phyloP scores from a whole-genome alignment of 1,140 invertebrate species.

The Caenorhabditis inopinata region DNA sequence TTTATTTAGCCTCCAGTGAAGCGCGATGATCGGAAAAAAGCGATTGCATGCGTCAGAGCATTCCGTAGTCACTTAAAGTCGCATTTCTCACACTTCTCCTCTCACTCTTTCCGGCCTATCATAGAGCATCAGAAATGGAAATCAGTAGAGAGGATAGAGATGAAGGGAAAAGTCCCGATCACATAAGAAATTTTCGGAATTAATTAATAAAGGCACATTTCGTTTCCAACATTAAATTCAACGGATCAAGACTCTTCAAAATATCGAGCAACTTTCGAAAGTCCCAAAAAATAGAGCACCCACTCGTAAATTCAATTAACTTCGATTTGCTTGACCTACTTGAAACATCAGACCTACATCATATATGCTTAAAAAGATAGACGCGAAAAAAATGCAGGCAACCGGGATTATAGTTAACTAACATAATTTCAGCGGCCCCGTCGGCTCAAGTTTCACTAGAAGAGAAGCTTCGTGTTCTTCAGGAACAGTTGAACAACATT shows the following conservation, averaged over 20 bases:
- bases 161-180: too few species aligned
- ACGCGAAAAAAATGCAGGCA: too few species aligned
- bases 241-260: neutral
- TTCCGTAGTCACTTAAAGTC: slow-evolving; percentile 3
- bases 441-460: slow-evolving; percentile 23
- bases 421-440: neutral
- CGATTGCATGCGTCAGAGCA: neutral
- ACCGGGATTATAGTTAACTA: too few species aligned
- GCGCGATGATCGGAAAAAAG: neutral
- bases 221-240: too few species aligned
- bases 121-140: too few species aligned
- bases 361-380: too few species aligned
- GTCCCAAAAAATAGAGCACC: too few species aligned
- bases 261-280: neutral
- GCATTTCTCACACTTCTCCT: neutral
- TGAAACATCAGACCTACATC: too few species aligned
- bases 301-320: neutral
- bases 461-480: slow-evolving; percentile 7
- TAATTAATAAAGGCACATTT: too few species aligned
- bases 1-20: neutral
- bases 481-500: neutral
- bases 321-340: neutral
- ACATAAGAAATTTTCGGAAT: too few species aligned
- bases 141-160: too few species aligned
- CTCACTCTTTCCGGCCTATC: neutral